Evolutionary conservation across 2,888 invertebrate genomes (phyloP).

Genomic region (Agriopis leucophaearia): DNA sequence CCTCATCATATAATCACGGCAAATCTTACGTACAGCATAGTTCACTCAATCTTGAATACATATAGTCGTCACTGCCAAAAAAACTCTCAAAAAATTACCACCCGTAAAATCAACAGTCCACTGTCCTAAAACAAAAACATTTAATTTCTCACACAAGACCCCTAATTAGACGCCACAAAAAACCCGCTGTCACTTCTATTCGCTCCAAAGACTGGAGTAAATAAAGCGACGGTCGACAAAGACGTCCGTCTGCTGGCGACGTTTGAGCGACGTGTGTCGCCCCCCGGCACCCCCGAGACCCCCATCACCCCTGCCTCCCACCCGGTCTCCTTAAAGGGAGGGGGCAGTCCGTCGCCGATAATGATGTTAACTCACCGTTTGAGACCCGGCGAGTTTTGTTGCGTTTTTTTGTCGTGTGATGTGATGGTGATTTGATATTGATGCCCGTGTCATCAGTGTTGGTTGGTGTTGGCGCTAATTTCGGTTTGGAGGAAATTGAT

Average conservation of each 20-base stretch:
- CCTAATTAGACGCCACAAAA: conserved; percentile 65
- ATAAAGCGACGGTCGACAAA: conserved; percentile 84
- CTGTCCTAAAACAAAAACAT: conserved; percentile 46
- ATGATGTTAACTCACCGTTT: conserved; percentile 84
- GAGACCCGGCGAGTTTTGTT: conserved; percentile 76
- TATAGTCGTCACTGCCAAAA: neutral
- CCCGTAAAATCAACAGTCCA: conserved; percentile 10
- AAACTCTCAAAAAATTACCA: neutral
- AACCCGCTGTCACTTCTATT: conserved; percentile 76
- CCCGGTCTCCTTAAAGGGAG: conserved; percentile 39
- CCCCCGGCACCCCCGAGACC: conserved; percentile 54
- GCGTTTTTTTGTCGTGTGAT: conserved; percentile 71
- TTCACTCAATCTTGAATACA: neutral
- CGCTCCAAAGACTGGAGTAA: conserved; percentile 73
- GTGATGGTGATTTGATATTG: conserved; percentile 52
- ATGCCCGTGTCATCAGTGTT: conserved; percentile 42
- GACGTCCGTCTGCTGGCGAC: conserved; percentile 85
- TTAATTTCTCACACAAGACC: conserved; percentile 51
- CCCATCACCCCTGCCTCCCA: conserved; percentile 46
- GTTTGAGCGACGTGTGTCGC: conserved; percentile 85
- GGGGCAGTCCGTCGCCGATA: conserved; percentile 72
- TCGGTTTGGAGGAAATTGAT: conserved; percentile 5
- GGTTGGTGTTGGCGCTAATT: conserved; percentile 28
- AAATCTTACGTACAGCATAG: no score
- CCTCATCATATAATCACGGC: no score